Evolutionary conservation across 2,113 vertebrate species (phyloP).

Genomic region (Eudyptes chrysolophus): DNA sequence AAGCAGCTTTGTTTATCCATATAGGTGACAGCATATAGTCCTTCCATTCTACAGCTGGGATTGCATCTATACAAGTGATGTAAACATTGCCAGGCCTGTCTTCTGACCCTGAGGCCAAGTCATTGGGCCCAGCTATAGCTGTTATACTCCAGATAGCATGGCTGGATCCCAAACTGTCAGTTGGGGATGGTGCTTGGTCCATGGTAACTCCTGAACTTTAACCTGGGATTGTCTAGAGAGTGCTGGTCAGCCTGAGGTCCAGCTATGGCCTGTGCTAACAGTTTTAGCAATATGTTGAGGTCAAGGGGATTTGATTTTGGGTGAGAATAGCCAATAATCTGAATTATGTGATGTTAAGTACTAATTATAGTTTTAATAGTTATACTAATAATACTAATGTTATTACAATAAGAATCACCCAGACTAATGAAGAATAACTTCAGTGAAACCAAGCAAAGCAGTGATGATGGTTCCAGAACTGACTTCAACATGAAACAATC

Average conservation of each 20-base stretch:
- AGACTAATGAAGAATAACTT: no score
- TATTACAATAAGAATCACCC: no score
- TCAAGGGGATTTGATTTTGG: no score
- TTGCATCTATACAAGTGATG: background rate
- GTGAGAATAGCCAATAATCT: no score
- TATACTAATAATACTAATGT: no score
- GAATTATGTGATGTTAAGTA: no score
- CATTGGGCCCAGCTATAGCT: background rate
- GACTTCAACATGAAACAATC: no score
- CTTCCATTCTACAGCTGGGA: background rate
- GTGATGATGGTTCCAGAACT: no score
- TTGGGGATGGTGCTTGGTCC: background rate
- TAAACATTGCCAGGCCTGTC: background rate
- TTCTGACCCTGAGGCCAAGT: background rate
- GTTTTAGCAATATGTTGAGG: background rate
- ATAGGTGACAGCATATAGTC: accelerated
- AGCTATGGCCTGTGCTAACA: background rate
- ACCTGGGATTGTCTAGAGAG: background rate
- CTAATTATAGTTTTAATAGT: no score
- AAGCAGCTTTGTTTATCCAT: background rate
- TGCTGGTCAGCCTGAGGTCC: background rate
- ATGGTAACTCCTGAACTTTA: background rate
- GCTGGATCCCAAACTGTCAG: background rate
- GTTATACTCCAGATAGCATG: background rate
- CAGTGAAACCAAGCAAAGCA: no score